A percentile compares a stretch with the other conserved stretches of the same genome.
These are phyloP conservation scores for Indicator maculatus DNA, from an alignment of 2,113 vertebrate species.

Conservation along the genomic window DNA sequence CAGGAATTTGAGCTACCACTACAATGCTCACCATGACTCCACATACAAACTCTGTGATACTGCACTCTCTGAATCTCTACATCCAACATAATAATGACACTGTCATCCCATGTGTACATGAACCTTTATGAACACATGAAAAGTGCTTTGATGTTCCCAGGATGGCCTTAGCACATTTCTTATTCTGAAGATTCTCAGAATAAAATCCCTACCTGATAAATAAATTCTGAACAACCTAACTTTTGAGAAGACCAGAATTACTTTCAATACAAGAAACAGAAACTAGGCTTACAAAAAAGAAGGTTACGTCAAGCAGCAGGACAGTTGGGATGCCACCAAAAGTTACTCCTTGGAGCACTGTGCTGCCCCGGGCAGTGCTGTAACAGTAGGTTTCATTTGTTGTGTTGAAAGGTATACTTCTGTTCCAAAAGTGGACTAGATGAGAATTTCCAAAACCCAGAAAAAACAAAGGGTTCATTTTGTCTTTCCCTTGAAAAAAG, in stretches of 20 bases:
- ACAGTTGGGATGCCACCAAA: conserved; percentile 92
- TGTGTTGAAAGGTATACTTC: conserved; percentile 61
- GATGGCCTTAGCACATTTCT: not conserved
- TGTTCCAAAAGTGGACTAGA: conserved; percentile 53
- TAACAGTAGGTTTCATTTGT: conserved; percentile 82
- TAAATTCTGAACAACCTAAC: not conserved
- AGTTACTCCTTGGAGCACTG: conserved; percentile 82
- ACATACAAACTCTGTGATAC: not conserved
- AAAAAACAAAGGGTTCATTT: conserved; percentile 60
- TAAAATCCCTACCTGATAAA: not conserved
- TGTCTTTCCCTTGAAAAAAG: not conserved
- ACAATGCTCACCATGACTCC: not conserved
- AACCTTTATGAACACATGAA: not conserved
- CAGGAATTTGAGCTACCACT: not conserved
- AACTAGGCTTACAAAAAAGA: conserved; percentile 83
- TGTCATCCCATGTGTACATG: not conserved
- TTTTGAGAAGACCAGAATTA: not conserved
- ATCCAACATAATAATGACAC: not conserved
- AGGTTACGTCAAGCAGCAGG: conserved; percentile 86
- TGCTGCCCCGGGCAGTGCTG: conserved; percentile 79
- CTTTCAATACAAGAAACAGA: not conserved
- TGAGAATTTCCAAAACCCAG: conserved; percentile 60
- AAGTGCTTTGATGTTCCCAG: not conserved
- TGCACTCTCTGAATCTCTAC: not conserved
- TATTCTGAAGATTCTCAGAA: not conserved